phyloP scores from a whole-genome alignment of 2,113 vertebrate genomes.

The Corythaixoides concolor region DNA sequence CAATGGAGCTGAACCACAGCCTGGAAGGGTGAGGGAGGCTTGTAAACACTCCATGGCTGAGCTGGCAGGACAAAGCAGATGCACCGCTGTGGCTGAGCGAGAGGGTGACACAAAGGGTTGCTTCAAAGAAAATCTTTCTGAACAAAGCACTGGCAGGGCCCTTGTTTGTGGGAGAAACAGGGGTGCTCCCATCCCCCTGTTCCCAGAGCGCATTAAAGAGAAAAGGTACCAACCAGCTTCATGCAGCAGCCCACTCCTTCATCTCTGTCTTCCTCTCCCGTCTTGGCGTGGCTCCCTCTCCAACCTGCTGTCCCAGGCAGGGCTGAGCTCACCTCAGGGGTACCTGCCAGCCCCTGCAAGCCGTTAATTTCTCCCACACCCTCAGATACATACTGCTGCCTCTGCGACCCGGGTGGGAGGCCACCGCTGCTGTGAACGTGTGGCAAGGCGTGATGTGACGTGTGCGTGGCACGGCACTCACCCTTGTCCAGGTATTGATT shows the following conservation, averaged over 20 bases:
- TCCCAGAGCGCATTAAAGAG: not conserved
- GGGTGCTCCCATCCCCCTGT: not conserved
- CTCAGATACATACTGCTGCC: not conserved
- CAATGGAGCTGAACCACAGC: constrained; percentile 75
- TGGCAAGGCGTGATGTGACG: not conserved
- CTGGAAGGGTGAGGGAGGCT: constrained; percentile 68
- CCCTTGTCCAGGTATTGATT: accelerated
- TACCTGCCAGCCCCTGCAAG: not conserved
- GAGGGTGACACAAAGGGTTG: constrained; percentile 52
- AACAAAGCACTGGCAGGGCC: constrained; percentile 22
- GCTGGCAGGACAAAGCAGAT: constrained; percentile 68
- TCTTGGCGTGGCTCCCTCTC: not conserved
- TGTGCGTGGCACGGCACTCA: accelerated
- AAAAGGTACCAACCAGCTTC: not conserved
- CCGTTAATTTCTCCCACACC: not conserved
- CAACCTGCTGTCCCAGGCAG: not conserved
- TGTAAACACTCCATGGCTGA: constrained; percentile 75
- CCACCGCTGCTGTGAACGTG: accelerated
- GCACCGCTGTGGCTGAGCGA: not conserved
- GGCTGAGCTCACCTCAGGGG: not conserved
- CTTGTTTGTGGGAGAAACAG: constrained; percentile 12
- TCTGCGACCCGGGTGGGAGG: accelerated
- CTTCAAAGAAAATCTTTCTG: constrained; percentile 56
- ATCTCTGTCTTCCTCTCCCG: not conserved
- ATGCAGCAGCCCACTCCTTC: not conserved